Evolutionary conservation across 2,113 vertebrate species (phyloP), one percentile per base, ranked within the genome.

Genomic region (Hydropotes inermis): DNA sequence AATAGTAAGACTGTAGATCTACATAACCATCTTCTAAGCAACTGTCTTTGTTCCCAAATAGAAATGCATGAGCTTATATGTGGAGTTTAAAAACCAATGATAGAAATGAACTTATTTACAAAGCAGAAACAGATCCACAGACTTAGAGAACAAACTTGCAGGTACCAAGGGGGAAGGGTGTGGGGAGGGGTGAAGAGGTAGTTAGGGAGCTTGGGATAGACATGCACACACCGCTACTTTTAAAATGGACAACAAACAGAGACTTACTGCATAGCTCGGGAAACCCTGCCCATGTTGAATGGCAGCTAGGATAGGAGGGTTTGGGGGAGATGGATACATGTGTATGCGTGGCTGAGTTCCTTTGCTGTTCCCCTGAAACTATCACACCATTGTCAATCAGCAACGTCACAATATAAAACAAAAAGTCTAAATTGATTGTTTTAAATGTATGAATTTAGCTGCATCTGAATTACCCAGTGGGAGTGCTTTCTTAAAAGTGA

Each of bases 221-320:
- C n/a, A 23, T 12, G 64, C 1, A 5, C 19, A 70, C 17, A 23
- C n/a, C 2, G n/a, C n/a, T 39, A 5, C 19, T 6, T 70, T 70
- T 12, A 36, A 70, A 70, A 23, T 39, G 67, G 11, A 12, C n/a
- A 6, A 6, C n/a, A 5, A 1, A 2, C n/a, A 6, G 6, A 23
- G 19, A 13, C 19, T 21, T 12, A 12, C n/a, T 5, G 0, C 12
- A 36, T 6, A 12, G 67, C n/a, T 70, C 19, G 12, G 67, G 67
- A 70, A 39, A 23, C 67, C 19, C n/a, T 70, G n/a, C 19, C 67
- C 19, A 23, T 1, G 19, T 3, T 70, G n/a, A 39, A 39, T 6
- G 19, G n/a, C 67, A 12, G 19, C 67, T 70, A 39, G 67, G 67
- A 39, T 12, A 23, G 19, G n/a, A 23, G n/a, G 67, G 67, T 39